phyloP scores from a whole-genome alignment of 1,140 invertebrate genomes.

The Pseudomyrmex concolor region DNA sequence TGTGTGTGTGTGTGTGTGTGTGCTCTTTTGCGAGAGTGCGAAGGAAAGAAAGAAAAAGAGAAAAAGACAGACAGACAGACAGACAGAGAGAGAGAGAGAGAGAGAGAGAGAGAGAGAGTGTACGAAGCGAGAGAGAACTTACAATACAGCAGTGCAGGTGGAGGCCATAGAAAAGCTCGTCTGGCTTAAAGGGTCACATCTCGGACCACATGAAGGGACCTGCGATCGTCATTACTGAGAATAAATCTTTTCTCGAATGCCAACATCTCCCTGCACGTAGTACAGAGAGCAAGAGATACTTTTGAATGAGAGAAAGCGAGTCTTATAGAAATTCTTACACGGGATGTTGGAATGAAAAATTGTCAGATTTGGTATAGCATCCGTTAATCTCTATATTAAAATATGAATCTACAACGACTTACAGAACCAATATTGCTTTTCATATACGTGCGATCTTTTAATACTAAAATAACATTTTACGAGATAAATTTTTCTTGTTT shows the following conservation, averaged over 20 bases:
- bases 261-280: background rate
- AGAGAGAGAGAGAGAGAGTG: conserved; percentile 64
- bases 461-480: background rate
- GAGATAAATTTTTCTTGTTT: no score
- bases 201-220: conserved; percentile 66
- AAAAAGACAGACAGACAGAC: conserved; percentile 68
- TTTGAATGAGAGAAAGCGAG: background rate
- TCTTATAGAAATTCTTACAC: background rate
- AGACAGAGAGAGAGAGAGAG: conserved; percentile 60
- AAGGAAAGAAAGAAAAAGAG: conserved; percentile 50
- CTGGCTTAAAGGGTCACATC: conserved; percentile 82
- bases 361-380: no score
- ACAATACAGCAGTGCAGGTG: conserved; percentile 77
- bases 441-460: conserved; percentile 1
- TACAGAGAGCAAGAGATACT: background rate
- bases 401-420: no score
- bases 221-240: conserved; percentile 57
- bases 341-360: background rate
- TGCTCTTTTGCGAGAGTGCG: conserved; percentile 74
- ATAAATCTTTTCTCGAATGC: conserved; percentile 41
- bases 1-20: conserved; percentile 65
- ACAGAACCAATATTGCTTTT: background rate
- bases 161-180: conserved; percentile 81
- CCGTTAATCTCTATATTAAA: no score
- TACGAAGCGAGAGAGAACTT: conserved; percentile 64